phyloP scores from a whole-genome alignment of 92 coral and sea anemone genomes.

The Parazoanthus atlanticus region DNA sequence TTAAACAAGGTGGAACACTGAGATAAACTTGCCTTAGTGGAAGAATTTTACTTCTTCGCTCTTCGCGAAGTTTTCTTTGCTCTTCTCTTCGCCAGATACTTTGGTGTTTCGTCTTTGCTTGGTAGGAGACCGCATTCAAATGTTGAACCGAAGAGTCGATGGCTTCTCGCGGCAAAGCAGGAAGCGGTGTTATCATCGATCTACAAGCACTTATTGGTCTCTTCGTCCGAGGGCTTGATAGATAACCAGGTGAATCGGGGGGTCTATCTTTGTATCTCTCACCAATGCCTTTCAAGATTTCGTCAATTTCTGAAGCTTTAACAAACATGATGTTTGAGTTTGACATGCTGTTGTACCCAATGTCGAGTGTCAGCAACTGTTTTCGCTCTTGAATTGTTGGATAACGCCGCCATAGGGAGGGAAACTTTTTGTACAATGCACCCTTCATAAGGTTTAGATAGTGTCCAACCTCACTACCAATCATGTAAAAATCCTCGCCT shows the following conservation, averaged over 20 bases:
- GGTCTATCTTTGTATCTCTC: constrained; percentile 72
- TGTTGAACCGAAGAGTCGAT: constrained; percentile 83
- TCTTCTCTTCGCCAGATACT: constrained; percentile 58
- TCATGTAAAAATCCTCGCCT: constrained; percentile 90
- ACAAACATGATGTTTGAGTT: constrained; percentile 96
- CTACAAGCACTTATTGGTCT: constrained; percentile 59
- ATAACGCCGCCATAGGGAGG: constrained; percentile 95
- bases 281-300: constrained; percentile 85
- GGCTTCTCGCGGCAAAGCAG: constrained; percentile 63
- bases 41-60: constrained; percentile 76
- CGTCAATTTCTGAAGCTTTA: constrained; percentile 82
- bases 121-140: constrained; percentile 80
- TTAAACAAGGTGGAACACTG: not conserved
- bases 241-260: constrained; percentile 54
- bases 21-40: constrained; percentile 70
- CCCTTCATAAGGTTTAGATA: constrained; percentile 85
- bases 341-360: constrained; percentile 92
- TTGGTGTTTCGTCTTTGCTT: constrained; percentile 60
- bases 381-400: constrained; percentile 87
- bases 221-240: constrained; percentile 46
- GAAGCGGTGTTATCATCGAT: constrained; percentile 47
- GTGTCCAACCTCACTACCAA: constrained; percentile 97
- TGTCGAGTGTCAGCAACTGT: constrained; percentile 69
- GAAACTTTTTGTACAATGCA: constrained; percentile 92
- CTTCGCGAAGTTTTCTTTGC: constrained; percentile 54